Conservation (phyloP, 2,888 invertebrate genomes). For the Aleiodes alternator region DNA sequence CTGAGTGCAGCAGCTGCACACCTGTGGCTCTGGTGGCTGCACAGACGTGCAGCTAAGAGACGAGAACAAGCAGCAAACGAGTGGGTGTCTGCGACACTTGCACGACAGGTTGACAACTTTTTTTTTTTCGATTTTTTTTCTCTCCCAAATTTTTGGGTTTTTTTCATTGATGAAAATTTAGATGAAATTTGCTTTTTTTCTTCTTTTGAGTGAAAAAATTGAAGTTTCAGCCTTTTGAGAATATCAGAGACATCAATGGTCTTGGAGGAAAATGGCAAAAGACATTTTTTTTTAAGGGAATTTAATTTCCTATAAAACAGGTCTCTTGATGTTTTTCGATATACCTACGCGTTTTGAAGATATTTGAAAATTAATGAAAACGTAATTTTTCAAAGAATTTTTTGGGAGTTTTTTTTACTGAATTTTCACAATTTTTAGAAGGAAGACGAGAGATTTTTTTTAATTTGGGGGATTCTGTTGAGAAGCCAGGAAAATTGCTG, state of each 20-base stretch:
- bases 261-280: background rate
- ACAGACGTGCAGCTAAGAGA: conserved; percentile 45
- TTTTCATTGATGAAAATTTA: background rate
- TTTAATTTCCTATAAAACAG: background rate
- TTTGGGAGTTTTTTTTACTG: background rate
- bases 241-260: background rate
- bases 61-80: conserved; percentile 51
- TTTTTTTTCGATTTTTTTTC: background rate
- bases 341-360: too few species aligned
- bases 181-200: background rate
- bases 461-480: too few species aligned
- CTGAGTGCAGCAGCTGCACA: conserved; percentile 49
- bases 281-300: background rate
- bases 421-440: too few species aligned
- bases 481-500: too few species aligned
- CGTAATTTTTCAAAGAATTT: too few species aligned
- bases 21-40: conserved; percentile 52
- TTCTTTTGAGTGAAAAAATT: too few species aligned
- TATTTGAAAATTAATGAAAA: too few species aligned
- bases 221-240: too few species aligned
- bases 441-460: too few species aligned
- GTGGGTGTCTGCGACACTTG: conserved; percentile 50
- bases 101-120: conserved; percentile 44
- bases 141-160: background rate
- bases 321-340: too few species aligned